Base-by-base conservation (phyloP, 53 echinoderm and acorn worm genomes). In the Arbacia lixula region DNA sequence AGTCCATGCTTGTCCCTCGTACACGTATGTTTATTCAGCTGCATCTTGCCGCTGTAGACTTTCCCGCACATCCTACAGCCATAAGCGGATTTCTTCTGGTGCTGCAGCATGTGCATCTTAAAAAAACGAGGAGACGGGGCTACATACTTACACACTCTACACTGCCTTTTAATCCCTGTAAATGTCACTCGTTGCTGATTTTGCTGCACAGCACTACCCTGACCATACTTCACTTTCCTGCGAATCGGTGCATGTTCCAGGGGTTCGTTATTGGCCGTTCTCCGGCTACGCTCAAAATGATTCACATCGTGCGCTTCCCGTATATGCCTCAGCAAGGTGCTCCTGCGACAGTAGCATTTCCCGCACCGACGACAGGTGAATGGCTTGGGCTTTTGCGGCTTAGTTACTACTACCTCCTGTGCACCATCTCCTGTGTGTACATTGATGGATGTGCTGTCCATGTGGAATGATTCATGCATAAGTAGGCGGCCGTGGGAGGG, bases 391-490 rank as follows among this genome's bases (percentile, higher is more conserved):
- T 74, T 74, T 31, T 74, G 74, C 32, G 50, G 50, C 74, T 74
- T 53, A 46, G 14, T 8, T 10, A 10, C 8, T 8, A 14, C 46
- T 14, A 10, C 46, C 46, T 10, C 8, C 46, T 46, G 46, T n/a
- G n/a, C n/a, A n/a, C n/a, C n/a, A n/a, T n/a, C n/a, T n/a, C n/a
- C n/a, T n/a, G n/a, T n/a, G n/a, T n/a, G n/a, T n/a, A n/a, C n/a
- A n/a, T n/a, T n/a, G n/a, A n/a, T n/a, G n/a, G n/a, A n/a, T n/a
- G n/a, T n/a, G n/a, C n/a, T n/a, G n/a, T n/a, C n/a, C n/a, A n/a
- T n/a, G 28, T 74, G 74, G 43, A 74, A 74, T 0, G 74, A 74
- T 43, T 74, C 74, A 21, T 74, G 74, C 74, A 74, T 53, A 32
- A 53, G 21, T n/a, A 74, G 46, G 9, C 74, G 74, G 33, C 74